Conservation (phyloP, 1,140 invertebrate genomes). For the Goniozus legneri region DNA sequence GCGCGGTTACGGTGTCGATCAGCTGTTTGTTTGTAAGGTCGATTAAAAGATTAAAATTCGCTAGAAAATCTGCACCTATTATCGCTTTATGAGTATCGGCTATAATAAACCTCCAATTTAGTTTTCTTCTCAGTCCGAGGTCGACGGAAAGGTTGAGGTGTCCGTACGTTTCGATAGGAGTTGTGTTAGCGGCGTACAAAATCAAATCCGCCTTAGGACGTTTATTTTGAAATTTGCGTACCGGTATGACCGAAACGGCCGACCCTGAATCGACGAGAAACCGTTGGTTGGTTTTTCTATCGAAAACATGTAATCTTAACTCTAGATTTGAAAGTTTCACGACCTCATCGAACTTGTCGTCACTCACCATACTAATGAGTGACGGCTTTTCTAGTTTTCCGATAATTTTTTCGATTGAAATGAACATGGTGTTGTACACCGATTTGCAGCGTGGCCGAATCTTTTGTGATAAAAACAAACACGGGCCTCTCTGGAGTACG, state of each 20-base stretch:
- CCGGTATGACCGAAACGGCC: too few species aligned
- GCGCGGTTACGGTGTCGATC: not conserved
- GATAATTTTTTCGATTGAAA: not conserved
- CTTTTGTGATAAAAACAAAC: not conserved
- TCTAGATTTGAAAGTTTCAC: too few species aligned
- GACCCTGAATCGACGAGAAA: too few species aligned
- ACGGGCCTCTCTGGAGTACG: too few species aligned
- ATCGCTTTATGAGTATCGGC: too few species aligned
- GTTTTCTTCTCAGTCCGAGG: not conserved
- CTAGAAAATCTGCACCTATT: too few species aligned
- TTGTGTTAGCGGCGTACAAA: not conserved
- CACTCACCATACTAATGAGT: not conserved
- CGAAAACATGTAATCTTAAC: too few species aligned
- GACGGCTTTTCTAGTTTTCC: slow-evolving; percentile 16
- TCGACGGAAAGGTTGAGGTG: not conserved
- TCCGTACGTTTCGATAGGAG: not conserved
- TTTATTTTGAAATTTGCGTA: too few species aligned
- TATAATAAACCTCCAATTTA: not conserved
- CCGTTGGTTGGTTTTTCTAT: too few species aligned
- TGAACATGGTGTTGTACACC: not conserved
- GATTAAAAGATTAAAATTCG: too few species aligned
- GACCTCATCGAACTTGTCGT: too few species aligned
- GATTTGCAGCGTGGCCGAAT: not conserved
- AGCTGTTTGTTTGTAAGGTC: not conserved
- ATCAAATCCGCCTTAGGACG: too few species aligned